Evolutionary conservation across 1,140 invertebrate genomes (phyloP).

Genomic region (Rhizoglyphus robini): DNA sequence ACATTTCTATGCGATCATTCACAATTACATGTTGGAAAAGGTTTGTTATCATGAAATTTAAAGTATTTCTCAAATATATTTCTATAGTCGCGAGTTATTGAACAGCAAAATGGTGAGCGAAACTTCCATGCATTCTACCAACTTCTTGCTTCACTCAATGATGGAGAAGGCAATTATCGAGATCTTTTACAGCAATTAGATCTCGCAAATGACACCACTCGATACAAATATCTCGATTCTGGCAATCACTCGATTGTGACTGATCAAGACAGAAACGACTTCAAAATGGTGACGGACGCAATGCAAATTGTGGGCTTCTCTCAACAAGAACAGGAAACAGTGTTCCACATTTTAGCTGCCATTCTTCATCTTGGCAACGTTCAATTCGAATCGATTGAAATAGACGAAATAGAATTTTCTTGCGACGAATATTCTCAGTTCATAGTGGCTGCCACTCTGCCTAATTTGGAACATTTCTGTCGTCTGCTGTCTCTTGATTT

Average conservation of each 20-base stretch:
- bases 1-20: slow-evolving; percentile 46
- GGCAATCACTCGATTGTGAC: slow-evolving; percentile 66
- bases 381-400: slow-evolving; percentile 66
- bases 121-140: slow-evolving; percentile 86
- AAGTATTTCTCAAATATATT: slow-evolving; percentile 31
- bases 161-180: slow-evolving; percentile 83
- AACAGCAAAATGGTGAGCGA: slow-evolving; percentile 54
- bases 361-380: slow-evolving; percentile 87
- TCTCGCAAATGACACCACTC: slow-evolving; percentile 51
- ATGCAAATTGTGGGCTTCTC: slow-evolving; percentile 59
- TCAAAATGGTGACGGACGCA: slow-evolving; percentile 30
- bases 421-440: no score
- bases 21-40: slow-evolving; percentile 89
- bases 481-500: slow-evolving; percentile 59
- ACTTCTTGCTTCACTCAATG: slow-evolving; percentile 63
- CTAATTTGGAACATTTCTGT: slow-evolving; percentile 59
- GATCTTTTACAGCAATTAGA: slow-evolving; percentile 90
- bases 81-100: slow-evolving; percentile 56
- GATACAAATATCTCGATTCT: slow-evolving; percentile 66
- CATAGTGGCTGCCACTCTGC: slow-evolving; percentile 61
- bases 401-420: no score
- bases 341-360: slow-evolving; percentile 75
- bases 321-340: slow-evolving; percentile 71
- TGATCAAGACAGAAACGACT: slow-evolving; percentile 68
- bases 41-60: slow-evolving; percentile 77